Conservation (phyloP, 1,140 invertebrate genomes). For the Pseudomyrmex gracilis region DNA sequence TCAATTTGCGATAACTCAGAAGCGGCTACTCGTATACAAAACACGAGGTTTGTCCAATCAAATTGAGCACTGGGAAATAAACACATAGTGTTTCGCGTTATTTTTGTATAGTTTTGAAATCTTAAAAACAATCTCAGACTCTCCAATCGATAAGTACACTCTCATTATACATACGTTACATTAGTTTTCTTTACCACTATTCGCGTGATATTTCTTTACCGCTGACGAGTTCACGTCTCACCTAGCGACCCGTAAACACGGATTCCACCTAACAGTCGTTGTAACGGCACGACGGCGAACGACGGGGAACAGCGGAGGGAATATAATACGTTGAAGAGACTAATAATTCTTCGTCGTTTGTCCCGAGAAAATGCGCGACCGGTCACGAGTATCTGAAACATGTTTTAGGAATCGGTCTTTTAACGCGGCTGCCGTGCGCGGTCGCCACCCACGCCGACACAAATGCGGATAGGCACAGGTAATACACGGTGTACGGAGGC, state of each 20-base stretch:
- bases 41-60: neutral
- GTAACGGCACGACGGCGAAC: neutral
- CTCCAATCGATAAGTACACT: too few species aligned
- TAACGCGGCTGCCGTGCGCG: conserved; percentile 34
- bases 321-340: neutral
- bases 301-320: too few species aligned
- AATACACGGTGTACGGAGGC: conserved; percentile 68
- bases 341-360: conserved; percentile 46
- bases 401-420: conserved; percentile 26
- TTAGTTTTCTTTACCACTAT: neutral
- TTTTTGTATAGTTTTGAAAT: neutral
- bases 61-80: neutral
- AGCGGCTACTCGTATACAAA: neutral
- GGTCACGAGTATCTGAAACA: conserved; percentile 40
- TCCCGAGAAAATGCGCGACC: conserved; percentile 23
- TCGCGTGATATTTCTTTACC: neutral
- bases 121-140: too few species aligned
- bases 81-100: neutral
- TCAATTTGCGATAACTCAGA: neutral
- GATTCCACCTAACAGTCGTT: conserved; percentile 21
- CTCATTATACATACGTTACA: neutral
- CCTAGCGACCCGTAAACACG: conserved; percentile 37
- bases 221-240: neutral
- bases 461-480: conserved; percentile 63
- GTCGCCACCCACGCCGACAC: conserved; percentile 70